Conservation (phyloP, 2,888 invertebrate species). For the Diarsia brunnea region DNA sequence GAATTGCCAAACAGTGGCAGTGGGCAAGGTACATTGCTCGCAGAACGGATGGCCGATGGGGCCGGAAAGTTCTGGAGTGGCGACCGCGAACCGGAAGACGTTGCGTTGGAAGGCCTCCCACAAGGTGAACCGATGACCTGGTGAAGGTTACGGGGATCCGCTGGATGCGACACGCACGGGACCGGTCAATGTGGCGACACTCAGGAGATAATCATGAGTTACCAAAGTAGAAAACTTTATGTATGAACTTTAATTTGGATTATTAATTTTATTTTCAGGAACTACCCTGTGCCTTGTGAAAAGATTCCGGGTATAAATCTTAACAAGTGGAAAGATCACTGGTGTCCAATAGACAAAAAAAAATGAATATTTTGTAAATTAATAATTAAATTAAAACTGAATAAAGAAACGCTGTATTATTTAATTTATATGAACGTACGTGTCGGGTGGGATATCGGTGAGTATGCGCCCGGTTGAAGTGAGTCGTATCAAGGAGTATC, state of each 20-base stretch:
- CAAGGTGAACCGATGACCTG: too few species aligned
- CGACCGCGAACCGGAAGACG: too few species aligned
- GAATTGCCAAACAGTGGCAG: too few species aligned
- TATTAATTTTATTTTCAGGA: slow-evolving; percentile 33
- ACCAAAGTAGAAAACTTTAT: neutral
- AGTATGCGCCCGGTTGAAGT: neutral
- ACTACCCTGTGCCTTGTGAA: slow-evolving; percentile 43
- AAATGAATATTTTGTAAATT: neutral
- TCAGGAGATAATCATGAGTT: too few species aligned
- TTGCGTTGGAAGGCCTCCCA: too few species aligned
- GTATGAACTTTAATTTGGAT: neutral
- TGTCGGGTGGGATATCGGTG: neutral
- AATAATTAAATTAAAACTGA: neutral
- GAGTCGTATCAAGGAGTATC: too few species aligned
- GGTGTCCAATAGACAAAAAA: slow-evolving; percentile 39
- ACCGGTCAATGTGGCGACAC: too few species aligned
- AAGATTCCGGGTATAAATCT: slow-evolving; percentile 45
- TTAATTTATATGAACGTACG: neutral
- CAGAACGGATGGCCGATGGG: too few species aligned
- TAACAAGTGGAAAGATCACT: slow-evolving; percentile 51
- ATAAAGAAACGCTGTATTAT: neutral
- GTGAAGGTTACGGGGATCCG: too few species aligned
- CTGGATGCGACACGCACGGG: too few species aligned
- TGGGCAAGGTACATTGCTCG: too few species aligned
- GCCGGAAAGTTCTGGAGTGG: too few species aligned